phyloP scores from a whole-genome alignment of 2,797 vertebrate genomes.

The Sebastes variabilis region DNA sequence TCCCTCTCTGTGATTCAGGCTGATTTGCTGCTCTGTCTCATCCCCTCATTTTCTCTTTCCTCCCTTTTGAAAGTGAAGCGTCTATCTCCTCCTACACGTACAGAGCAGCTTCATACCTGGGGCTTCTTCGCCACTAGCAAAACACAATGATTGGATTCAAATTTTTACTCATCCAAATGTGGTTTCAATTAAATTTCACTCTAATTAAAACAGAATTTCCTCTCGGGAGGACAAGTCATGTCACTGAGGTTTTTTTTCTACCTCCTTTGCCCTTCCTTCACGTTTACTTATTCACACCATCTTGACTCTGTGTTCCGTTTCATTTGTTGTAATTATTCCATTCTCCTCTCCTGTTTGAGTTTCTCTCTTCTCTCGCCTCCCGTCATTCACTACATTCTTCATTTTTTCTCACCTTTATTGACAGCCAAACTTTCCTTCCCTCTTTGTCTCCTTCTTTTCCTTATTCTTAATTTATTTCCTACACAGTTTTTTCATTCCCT shows the following conservation, averaged over 20 bases:
- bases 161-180: not conserved
- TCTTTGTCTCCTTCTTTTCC: not conserved
- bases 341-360: not conserved
- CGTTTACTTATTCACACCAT: not conserved
- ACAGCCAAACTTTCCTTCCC: not conserved
- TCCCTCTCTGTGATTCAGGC: not conserved
- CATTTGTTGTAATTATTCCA: not conserved
- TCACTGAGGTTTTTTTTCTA: not conserved
- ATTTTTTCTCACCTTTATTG: not conserved
- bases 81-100: not conserved
- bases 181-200: slow-evolving; percentile 25
- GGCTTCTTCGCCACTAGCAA: not conserved
- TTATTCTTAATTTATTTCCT: not conserved
- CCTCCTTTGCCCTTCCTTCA: not conserved
- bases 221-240: not conserved
- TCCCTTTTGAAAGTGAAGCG: not conserved
- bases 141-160: not conserved
- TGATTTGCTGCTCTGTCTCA: not conserved
- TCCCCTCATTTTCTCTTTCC: not conserved
- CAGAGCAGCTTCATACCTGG: not conserved
- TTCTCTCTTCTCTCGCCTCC: not conserved
- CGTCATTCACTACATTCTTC: not conserved
- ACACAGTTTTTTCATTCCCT: not conserved
- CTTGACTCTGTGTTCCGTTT: not conserved
- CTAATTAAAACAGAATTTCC: slow-evolving; percentile 29